A percentile compares a stretch with the other conserved stretches of the same genome.
Conservation (phyloP, 2,113 vertebrate species). For the Dicrurus megarhynchus region DNA sequence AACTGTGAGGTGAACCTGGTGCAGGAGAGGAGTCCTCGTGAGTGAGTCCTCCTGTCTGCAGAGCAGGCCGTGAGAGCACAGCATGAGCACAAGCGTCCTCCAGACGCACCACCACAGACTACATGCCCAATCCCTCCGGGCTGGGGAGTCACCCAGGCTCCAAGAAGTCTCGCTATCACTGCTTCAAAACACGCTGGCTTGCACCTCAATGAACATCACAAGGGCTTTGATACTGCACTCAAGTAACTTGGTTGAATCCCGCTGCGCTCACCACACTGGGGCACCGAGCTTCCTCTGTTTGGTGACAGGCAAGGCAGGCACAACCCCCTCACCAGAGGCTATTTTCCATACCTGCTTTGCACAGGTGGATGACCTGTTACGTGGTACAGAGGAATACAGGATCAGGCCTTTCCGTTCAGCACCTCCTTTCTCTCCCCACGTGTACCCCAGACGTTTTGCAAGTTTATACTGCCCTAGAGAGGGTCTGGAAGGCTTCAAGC, state of each 20-base stretch:
- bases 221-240: slow-evolving; percentile 41
- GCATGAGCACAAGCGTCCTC: background rate
- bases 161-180: slow-evolving; percentile 47
- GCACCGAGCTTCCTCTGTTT: background rate
- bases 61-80: background rate
- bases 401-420: background rate
- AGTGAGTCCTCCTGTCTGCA: background rate
- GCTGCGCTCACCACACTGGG: background rate
- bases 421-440: background rate
- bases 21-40: background rate
- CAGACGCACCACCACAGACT: background rate
- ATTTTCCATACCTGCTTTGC: background rate
- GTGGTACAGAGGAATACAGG: background rate
- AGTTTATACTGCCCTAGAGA: background rate
- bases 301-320: background rate
- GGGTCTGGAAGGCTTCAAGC: background rate
- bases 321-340: background rate
- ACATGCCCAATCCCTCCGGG: slow-evolving; percentile 27
- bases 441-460: background rate
- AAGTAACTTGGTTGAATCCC: background rate
- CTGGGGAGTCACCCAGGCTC: slow-evolving; percentile 58
- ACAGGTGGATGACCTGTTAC: background rate
- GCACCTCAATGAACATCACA: slow-evolving; percentile 38
- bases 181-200: slow-evolving; percentile 48
- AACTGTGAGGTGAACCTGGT: background rate